Conservation (phyloP, 2,888 invertebrate genomes). For the Sinodicranocentrus sp. region DNA sequence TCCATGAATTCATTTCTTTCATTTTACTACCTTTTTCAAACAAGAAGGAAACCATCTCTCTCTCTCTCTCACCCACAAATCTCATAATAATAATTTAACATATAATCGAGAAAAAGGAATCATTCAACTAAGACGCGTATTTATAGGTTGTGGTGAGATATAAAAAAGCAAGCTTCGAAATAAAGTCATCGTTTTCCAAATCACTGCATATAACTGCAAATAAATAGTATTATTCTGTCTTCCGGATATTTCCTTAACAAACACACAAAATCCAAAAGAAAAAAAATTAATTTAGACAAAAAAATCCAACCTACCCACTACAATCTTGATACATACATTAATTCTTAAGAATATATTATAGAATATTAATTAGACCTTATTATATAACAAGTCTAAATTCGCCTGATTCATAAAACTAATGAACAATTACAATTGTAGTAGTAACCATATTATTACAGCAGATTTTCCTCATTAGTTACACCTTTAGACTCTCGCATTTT, state of each 20-base stretch:
- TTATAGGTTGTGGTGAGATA: conserved; percentile 34
- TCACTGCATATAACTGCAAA: conserved; percentile 45
- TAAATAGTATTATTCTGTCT: conserved; percentile 43
- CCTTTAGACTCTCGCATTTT: conserved; percentile 34
- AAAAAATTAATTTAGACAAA: conserved; percentile 18
- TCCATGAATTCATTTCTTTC: conserved; percentile 44
- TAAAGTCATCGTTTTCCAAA: conserved; percentile 54
- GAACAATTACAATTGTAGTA: conserved; percentile 41
- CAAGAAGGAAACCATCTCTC: neutral
- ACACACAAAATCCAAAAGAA: conserved; percentile 17
- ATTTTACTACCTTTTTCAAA: conserved; percentile 48
- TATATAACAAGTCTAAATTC: conserved; percentile 38
- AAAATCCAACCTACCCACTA: conserved; percentile 24
- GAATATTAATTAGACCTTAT: neutral
- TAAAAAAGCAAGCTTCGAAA: conserved; percentile 58
- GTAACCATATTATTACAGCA: conserved; percentile 42
- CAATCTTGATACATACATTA: conserved; percentile 18
- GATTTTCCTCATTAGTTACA: conserved; percentile 29
- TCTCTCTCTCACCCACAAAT: conserved; percentile 6
- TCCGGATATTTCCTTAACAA: conserved; percentile 23
- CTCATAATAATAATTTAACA: conserved; percentile 26
- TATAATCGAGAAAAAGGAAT: conserved; percentile 39
- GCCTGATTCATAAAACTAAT: conserved; percentile 26
- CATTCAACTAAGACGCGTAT: conserved; percentile 48
- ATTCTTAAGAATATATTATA: neutral